Base-by-base conservation (phyloP, 2,888 invertebrate species). In the Xylota sylvarum region DNA sequence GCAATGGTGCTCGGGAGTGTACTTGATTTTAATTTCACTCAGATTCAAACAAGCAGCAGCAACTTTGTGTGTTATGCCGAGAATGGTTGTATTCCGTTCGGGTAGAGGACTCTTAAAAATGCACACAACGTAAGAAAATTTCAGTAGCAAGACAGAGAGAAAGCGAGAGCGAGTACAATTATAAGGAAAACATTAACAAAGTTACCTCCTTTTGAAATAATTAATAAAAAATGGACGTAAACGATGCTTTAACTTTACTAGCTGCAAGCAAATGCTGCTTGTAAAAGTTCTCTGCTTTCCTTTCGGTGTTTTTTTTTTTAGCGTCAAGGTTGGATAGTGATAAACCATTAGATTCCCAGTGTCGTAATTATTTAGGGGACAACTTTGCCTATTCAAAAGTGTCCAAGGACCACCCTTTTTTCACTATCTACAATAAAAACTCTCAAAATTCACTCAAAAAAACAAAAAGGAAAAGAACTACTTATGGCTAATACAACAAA, bases 11-110 rank as follows among this genome's bases (percentile, higher is more conserved):
- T 56, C 12, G 14, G 23, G 23, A 84, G 74, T 64, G 69, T 58
- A 56, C 70, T 80, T 80, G 69, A 76, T 80, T 80, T 80, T 80
- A 85, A 69, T 80, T 80, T 80, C 43, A 74, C 69, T 56, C 58
- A 65, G 62, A 83, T 55, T 60, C 67, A 74, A 79, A 43, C 62
- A 80, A 50, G 69, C 56, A 73, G 56, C 56, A 70, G 7, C 60
- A 52, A 50, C 23, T 27, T 2, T 32, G 12, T 67, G 4, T 12
- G 14, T 27, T 48, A 12, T 50, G 40, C 60, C 70, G 43, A 43
- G 64, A 84, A 84, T 80, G 56, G 64, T 64, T 80, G 55, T 64
- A 56, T 83, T 30, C 58, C 55, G 58, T 17, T 30, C 32, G 37
- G 14, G 37, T 27, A 10, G 35, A 74, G 52, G 7, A 37, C 69